Percentiles rank a stretch among this genome's conserved stretches.
Evolutionary conservation across 2,113 vertebrate genomes (phyloP).

Genomic region (human): DNA sequence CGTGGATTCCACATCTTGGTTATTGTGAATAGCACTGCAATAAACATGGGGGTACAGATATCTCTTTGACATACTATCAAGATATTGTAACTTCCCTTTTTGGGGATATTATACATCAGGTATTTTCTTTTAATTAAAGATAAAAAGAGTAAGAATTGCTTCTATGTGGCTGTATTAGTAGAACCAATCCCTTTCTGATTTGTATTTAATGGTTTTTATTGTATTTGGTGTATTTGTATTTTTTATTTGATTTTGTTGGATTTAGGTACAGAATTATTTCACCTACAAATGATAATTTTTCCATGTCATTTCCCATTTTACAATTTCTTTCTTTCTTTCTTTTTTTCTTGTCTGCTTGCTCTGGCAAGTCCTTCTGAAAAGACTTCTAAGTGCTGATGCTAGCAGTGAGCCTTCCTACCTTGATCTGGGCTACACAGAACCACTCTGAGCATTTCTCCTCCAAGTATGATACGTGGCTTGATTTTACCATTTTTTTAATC

Average conservation of each 20-base stretch:
- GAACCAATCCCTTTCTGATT: not conserved
- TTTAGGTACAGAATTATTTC: not conserved
- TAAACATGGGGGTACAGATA: not conserved
- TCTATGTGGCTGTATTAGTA: not conserved
- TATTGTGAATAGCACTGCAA: not conserved
- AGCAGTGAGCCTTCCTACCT: no score
- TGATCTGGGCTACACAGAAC: rapidly evolving
- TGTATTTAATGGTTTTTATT: not conserved
- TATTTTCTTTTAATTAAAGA: not conserved
- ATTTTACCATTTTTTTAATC: not conserved
- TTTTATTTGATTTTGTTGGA: not conserved
- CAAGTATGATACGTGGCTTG: not conserved
- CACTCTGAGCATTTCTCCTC: not conserved
- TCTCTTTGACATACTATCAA: not conserved
- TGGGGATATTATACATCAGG: not conserved
- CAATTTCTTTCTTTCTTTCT: no score
- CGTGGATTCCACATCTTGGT: not conserved
- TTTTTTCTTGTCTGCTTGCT: not conserved
- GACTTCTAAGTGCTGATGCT: rapidly evolving
- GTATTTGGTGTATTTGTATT: not conserved
- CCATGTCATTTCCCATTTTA: not conserved
- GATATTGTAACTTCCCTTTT: not conserved
- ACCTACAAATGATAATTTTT: not conserved
- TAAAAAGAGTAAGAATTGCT: not conserved
- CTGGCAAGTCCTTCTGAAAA: not conserved